Evolutionary conservation across 2,113 vertebrate species (phyloP).

Genomic region (Microtus montanus): DNA sequence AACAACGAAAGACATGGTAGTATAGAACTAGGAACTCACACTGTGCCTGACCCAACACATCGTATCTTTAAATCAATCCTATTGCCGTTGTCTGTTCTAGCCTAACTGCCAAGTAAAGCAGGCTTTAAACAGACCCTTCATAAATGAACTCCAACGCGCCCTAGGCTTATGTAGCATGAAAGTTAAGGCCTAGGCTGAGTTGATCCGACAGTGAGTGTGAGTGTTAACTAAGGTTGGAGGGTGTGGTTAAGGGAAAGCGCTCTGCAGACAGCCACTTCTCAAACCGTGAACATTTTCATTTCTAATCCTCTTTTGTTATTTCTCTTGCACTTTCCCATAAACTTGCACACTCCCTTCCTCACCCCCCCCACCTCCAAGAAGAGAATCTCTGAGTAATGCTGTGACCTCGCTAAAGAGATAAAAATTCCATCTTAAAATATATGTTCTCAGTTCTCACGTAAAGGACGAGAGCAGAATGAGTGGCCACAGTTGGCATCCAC

Average conservation of each 20-base stretch:
- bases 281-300: not conserved
- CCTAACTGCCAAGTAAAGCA: not conserved
- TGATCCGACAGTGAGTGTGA: not conserved
- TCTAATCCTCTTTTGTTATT: not conserved
- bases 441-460: not conserved
- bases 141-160: conserved; percentile 28
- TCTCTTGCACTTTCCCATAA: not conserved
- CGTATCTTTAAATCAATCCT: not conserved
- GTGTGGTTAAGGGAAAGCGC: not conserved
- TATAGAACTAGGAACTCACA: not conserved
- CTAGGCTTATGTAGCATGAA: not conserved
- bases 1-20: conserved; percentile 9
- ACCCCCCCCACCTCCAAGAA: not conserved
- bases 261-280: not conserved
- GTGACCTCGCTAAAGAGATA: not conserved
- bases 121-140: conserved; percentile 9
- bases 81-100: not conserved
- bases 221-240: not conserved
- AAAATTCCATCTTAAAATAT: conserved; percentile 33
- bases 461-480: conserved; percentile 33
- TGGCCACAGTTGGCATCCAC: not conserved
- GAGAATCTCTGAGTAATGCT: conserved; percentile 44
- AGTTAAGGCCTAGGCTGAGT: not conserved
- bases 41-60: not conserved
- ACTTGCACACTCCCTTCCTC: conserved; percentile 17